Evolutionary conservation across 2,797 vertebrate species (phyloP).

Genomic region (Meda fulgida): DNA sequence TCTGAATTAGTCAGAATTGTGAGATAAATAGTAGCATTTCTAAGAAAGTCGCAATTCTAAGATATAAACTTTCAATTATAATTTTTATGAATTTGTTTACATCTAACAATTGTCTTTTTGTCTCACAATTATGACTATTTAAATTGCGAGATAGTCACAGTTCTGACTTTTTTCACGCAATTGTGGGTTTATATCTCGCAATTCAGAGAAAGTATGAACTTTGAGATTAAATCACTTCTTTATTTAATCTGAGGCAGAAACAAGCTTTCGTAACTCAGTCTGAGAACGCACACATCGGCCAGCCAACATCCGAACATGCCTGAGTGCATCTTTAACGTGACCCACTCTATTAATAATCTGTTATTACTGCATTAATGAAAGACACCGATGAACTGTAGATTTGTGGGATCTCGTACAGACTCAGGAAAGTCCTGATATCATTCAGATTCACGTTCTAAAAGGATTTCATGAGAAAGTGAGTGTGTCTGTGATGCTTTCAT

Average conservation of each 20-base stretch:
- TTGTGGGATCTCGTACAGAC: constrained; percentile 30
- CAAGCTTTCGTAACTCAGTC: neutral
- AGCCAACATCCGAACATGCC: neutral
- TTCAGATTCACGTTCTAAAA: constrained; percentile 51
- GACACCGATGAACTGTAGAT: constrained; percentile 16
- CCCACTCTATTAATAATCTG: constrained; percentile 29
- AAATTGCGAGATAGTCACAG: neutral
- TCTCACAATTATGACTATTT: no score
- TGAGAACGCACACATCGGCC: neutral
- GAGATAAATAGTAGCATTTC: no score
- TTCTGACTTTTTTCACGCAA: neutral
- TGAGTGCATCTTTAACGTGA: constrained; percentile 2
- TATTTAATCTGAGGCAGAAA: neutral
- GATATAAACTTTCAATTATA: no score
- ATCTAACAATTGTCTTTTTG: no score
- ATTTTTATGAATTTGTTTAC: no score
- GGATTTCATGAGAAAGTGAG: neutral
- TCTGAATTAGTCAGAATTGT: neutral
- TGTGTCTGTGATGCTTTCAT: neutral
- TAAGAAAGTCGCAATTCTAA: no score
- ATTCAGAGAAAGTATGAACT: neutral
- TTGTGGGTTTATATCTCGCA: neutral
- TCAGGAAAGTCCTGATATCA: constrained; percentile 56
- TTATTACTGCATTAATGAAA: constrained; percentile 2
- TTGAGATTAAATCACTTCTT: no score